These are phyloP conservation scores for Drosophila merina DNA, from an alignment of 2,888 invertebrate genomes.

Conservation along the genomic window DNA sequence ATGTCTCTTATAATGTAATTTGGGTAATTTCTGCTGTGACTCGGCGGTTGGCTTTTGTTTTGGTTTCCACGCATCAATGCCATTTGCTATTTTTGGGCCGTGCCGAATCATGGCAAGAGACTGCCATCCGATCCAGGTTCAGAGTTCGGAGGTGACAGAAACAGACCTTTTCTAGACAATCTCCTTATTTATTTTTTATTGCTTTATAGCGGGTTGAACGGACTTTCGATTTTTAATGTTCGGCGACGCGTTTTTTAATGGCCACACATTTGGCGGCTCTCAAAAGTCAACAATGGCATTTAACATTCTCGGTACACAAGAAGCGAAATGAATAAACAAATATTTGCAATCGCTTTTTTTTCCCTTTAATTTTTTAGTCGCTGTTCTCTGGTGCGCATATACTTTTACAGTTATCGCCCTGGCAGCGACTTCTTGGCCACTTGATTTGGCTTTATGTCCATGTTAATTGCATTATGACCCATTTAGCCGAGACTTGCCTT, in stretches of 20 bases:
- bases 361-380: not conserved
- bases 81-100: slow-evolving; percentile 59
- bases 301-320: slow-evolving; percentile 24
- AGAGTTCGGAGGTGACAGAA: slow-evolving; percentile 44
- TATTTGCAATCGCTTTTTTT: slow-evolving; percentile 63
- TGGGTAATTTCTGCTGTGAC: slow-evolving; percentile 37
- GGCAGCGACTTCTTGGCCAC: slow-evolving; percentile 47
- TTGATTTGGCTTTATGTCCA: slow-evolving; percentile 59
- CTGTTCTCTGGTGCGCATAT: slow-evolving; percentile 36
- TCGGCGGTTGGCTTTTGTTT: slow-evolving; percentile 9
- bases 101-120: slow-evolving; percentile 52
- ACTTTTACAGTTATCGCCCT: slow-evolving; percentile 64
- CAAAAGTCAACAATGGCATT: slow-evolving; percentile 64
- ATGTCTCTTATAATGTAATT: slow-evolving; percentile 69
- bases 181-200: not conserved
- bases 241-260: slow-evolving; percentile 52
- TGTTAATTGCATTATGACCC: slow-evolving; percentile 73
- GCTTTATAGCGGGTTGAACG: slow-evolving; percentile 61
- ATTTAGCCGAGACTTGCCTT: slow-evolving; percentile 47
- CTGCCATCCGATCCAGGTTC: slow-evolving; percentile 31
- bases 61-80: slow-evolving; percentile 68
- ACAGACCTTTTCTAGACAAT: slow-evolving; percentile 24
- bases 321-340: slow-evolving; percentile 43
- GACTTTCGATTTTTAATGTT: slow-evolving; percentile 61
- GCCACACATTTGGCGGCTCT: slow-evolving; percentile 55